Base-by-base conservation (phyloP, 2,797 vertebrate genomes). In the Leucoraja ocellata region DNA sequence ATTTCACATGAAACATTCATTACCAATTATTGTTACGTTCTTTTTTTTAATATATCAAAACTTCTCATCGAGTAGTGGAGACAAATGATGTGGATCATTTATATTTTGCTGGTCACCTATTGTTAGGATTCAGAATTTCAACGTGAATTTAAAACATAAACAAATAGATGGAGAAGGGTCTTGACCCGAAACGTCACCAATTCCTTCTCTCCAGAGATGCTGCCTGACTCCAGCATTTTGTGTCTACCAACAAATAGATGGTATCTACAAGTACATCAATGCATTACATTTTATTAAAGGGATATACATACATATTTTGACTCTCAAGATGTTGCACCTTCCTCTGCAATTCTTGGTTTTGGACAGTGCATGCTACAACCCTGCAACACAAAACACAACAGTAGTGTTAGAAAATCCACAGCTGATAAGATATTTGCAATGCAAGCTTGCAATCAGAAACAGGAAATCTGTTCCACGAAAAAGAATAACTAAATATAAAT, bases 241-340 rank as follows among this genome's bases (percentile, higher is more conserved):
- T 46, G 46, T 46, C 46, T 46, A 46, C 46, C 46, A 46, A 46
- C 46, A 36, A 65, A 90, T 63, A 63, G 77, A 32, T 32, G 18
- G 21, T 46, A 28, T 46, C 74, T 39, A 74, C 8, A 46, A 74
- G 13, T n/a, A 91, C 23, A 74, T 91, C 23, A 91, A 36, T n/a
- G 80, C 80, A 8, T 36, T 63, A 65, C 46, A 21, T 10, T 79
- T 63, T 93, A 93, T 23, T 54, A 63, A 36, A 80, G 6, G 54
- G 76, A 1, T 5, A 6, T 93, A 93, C 98, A 97, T 96, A 98
- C 98, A 95, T 95, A 95, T 98, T 99, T 95, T 98, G 96, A 94
- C 98, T 97, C 94, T 98, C 97, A 88, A 99, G 96, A 95, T 97
- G 93, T 65, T 98, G 96, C 93, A 99, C 97, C 94, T 98, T 98